Base-by-base conservation (phyloP, 2,113 vertebrate genomes). In the Neoarius graeffei region DNA sequence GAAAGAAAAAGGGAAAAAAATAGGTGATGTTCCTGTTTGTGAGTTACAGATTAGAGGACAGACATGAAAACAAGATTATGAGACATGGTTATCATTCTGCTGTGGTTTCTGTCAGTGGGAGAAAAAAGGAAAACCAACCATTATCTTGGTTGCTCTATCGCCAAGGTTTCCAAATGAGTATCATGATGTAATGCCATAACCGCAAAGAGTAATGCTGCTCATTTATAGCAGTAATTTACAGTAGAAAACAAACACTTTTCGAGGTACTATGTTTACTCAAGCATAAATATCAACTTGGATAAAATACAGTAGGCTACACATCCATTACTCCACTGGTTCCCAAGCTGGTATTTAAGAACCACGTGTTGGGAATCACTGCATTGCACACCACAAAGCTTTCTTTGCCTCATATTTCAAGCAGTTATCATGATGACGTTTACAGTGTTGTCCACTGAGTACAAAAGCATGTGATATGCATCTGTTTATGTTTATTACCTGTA, bases 131-230 rank as follows among this genome's bases (percentile, higher is more conserved):
- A 92, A 90, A 90, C 85, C n/a, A 23, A 76, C 60, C 69, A 89
- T 81, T 74, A 84, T 89, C 62, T 52, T 85, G 71, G 87, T 86
- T 85, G 89, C 85, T 86, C 88, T 87, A 89, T 35, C 35, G 89
- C 85, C 66, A 67, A 87, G 83, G 86, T 85, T 89, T 92, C 93
- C 92, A 94, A 93, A 92, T 91, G 90, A 87, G 91, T 84, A 84
- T 42, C 88, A 91, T 95, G 93, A 95, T 93, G 93, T 94, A 93
- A 94, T 91, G 54, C 81, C 86, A 81, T 50, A 79, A 81, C 82
- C 79, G 27, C 73, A 73, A 30, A 50, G 11, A 84, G 71, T 42
- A 83, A 50, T 25, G 66, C 79, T 84, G 87, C 90, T 88, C 91
- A 89, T 91, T 48, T 84, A 88, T 35, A 59, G 88, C 87, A 87